Conservation (phyloP, 2,113 vertebrate species). For the Epinephelus moara region DNA sequence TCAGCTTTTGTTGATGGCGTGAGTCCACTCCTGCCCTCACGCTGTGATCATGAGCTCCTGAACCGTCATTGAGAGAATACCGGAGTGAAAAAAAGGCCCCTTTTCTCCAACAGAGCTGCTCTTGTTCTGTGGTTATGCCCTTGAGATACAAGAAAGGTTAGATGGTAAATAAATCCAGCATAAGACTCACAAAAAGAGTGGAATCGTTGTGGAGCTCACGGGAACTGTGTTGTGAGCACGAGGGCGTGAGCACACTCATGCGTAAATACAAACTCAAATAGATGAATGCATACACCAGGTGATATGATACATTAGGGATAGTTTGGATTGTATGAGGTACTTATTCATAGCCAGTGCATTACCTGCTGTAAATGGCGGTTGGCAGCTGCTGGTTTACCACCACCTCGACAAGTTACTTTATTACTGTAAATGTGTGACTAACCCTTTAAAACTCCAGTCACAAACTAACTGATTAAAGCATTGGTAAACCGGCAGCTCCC, state of each 20-base stretch:
- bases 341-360: too few relatives aligned
- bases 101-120: constrained; percentile 72
- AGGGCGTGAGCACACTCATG: background rate
- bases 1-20: constrained; percentile 39
- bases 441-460: too few relatives aligned
- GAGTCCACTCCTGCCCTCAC: constrained; percentile 64
- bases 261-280: too few relatives aligned
- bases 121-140: constrained; percentile 74
- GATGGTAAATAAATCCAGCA: constrained; percentile 58
- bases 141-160: constrained; percentile 76
- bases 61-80: constrained; percentile 28
- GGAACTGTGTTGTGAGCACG: constrained; percentile 22
- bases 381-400: too few relatives aligned
- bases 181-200: constrained; percentile 43
- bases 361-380: too few relatives aligned
- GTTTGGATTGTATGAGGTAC: too few relatives aligned
- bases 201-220: constrained; percentile 19
- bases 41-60: constrained; percentile 82
- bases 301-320: too few relatives aligned
- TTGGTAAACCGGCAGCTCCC: too few relatives aligned
- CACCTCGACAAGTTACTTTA: too few relatives aligned
- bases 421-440: too few relatives aligned
- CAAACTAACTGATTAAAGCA: too few relatives aligned
- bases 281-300: background rate
- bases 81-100: background rate